Percentiles rank a stretch among this genome's conserved stretches.
phyloP scores from a whole-genome alignment of 2,113 vertebrate species.

The Hippocampus mohnikei region DNA sequence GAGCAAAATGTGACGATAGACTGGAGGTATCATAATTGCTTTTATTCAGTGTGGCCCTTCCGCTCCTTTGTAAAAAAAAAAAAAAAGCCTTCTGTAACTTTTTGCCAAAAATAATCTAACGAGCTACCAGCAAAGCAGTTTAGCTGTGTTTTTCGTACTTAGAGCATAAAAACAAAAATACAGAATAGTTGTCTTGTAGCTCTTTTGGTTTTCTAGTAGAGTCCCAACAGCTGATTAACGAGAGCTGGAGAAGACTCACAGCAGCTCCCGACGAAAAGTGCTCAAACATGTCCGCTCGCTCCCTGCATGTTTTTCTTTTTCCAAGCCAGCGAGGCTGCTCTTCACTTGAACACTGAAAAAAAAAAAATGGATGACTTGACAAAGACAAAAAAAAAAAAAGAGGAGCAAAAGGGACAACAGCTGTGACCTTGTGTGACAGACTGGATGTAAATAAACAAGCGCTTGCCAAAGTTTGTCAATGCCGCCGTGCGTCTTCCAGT shows the following conservation, averaged over 20 bases:
- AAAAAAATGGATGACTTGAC: constrained; percentile 12
- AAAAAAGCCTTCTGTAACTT: constrained; percentile 1
- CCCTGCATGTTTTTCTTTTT: constrained; percentile 57
- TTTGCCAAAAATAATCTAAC: constrained; percentile 2
- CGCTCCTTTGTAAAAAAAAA: background rate
- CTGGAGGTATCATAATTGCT: background rate
- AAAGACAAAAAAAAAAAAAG: constrained; percentile 37
- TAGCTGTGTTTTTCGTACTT: constrained; percentile 5
- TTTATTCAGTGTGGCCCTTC: constrained; percentile 34
- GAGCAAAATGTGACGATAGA: background rate
- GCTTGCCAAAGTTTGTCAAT: constrained; percentile 82
- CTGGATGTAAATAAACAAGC: constrained; percentile 81
- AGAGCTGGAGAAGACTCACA: constrained; percentile 41
- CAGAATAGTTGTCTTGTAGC: background rate
- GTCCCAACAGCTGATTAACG: constrained; percentile 43
- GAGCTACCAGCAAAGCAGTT: constrained; percentile 7
- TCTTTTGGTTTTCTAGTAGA: background rate
- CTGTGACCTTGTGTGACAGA: constrained; percentile 66
- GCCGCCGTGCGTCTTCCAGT: constrained; percentile 48
- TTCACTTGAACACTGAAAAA: constrained; percentile 40
- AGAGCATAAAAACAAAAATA: background rate
- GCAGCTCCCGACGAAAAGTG: constrained; percentile 30
- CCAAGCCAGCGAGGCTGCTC: constrained; percentile 44
- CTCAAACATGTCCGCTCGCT: constrained; percentile 35
- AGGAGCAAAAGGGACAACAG: constrained; percentile 57